A percentile compares a stretch with the other conserved stretches of the same genome.
Conservation (phyloP, 2,113 vertebrate genomes). For the Apteryx mantelli region DNA sequence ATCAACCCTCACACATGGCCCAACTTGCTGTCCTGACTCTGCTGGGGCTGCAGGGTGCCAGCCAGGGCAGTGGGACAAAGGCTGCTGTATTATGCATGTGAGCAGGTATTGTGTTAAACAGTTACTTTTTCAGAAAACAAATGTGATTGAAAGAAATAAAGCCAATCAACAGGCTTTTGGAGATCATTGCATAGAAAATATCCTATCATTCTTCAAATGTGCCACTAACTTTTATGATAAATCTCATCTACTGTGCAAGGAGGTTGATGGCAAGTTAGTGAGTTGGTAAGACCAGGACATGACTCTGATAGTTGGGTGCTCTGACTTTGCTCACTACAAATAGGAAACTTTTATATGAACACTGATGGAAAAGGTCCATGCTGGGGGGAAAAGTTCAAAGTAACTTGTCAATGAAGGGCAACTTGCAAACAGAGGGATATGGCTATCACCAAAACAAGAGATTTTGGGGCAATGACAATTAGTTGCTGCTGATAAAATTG, state of each 20-base stretch:
- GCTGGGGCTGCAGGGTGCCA: not conserved
- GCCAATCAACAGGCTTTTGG: not conserved
- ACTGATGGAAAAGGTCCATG: not conserved
- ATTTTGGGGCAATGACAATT: not conserved
- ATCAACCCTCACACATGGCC: not conserved
- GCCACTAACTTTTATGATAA: not conserved
- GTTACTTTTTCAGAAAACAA: not conserved
- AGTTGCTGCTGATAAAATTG: not conserved
- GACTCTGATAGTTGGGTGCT: not conserved
- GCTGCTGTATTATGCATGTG: not conserved
- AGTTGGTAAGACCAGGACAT: not conserved
- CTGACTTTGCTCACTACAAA: not conserved
- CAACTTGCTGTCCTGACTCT: not conserved
- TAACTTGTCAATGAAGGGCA: not conserved
- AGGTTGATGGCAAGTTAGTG: accelerated
- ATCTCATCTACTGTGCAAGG: not conserved
- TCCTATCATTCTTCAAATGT: not conserved
- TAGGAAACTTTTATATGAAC: not conserved
- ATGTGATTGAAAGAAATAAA: not conserved
- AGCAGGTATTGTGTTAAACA: not conserved
- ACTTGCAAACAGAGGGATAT: not conserved
- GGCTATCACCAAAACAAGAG: not conserved
- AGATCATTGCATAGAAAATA: not conserved
- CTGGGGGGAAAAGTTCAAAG: not conserved
- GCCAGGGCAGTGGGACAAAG: not conserved